These are phyloP conservation scores for Epirrita christyi DNA, from an alignment of 2,888 invertebrate genomes.

Conservation along the genomic window DNA sequence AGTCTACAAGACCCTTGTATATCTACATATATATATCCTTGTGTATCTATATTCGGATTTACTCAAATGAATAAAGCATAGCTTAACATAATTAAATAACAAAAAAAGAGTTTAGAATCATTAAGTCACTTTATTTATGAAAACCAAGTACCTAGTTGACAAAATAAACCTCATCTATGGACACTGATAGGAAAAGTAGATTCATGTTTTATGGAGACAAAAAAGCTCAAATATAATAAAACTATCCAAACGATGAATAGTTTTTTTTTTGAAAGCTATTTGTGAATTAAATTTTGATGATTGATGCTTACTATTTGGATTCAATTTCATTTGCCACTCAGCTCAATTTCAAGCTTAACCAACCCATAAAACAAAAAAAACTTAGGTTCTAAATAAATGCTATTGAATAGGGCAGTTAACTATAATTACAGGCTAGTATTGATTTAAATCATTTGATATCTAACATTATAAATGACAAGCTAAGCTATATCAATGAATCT, in stretches of 20 bases:
- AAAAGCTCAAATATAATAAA: not conserved
- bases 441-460: constrained; percentile 11
- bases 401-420: constrained; percentile 8
- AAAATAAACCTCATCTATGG: constrained; percentile 80
- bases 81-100: not conserved
- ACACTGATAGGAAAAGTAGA: constrained; percentile 15
- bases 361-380: constrained; percentile 1
- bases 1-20: no score
- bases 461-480: not conserved
- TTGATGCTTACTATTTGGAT: not conserved
- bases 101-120: constrained; percentile 46
- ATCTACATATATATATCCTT: no score
- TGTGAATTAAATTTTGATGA: no score
- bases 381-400: constrained; percentile 20
- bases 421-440: not conserved
- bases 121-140: constrained; percentile 82
- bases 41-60: no score
- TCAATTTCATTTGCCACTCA: not conserved
- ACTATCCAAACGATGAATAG: not conserved
- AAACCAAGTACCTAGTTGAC: constrained; percentile 80
- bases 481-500: not conserved
- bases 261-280: no score
- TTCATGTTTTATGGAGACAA: constrained; percentile 5
- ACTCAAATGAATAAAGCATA: no score
- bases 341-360: not conserved